Conservation (phyloP, 1,140 invertebrate genomes). For the Tyrophagus putrescentiae region DNA sequence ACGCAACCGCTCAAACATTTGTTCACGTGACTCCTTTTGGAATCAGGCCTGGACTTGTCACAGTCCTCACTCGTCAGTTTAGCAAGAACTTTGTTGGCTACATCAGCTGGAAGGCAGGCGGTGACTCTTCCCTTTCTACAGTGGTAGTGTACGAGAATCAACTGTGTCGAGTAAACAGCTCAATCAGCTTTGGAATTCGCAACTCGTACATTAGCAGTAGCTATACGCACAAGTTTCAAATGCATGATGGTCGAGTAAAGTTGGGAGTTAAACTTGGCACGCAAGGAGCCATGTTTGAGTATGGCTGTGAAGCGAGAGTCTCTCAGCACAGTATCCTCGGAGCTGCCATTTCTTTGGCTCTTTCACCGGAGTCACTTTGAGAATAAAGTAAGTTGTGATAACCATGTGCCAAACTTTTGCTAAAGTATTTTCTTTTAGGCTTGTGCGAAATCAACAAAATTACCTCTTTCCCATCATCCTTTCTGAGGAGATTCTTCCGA, state of each 20-base stretch:
- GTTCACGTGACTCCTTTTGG: slow-evolving; percentile 17
- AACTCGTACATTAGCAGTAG: slow-evolving; percentile 58
- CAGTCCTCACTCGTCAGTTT: slow-evolving; percentile 45
- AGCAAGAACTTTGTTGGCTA: slow-evolving; percentile 71
- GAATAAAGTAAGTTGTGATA: slow-evolving; percentile 53
- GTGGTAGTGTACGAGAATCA: slow-evolving; percentile 57
- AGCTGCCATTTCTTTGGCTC: slow-evolving; percentile 65
- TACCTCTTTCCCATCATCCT: slow-evolving; percentile 78
- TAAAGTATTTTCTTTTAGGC: slow-evolving; percentile 38
- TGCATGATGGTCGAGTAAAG: slow-evolving; percentile 53
- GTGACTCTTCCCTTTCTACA: slow-evolving; percentile 56
- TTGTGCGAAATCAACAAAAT: slow-evolving; percentile 67
- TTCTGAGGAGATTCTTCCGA: slow-evolving; percentile 71
- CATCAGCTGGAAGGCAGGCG: slow-evolving; percentile 59
- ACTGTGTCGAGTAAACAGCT: slow-evolving; percentile 44
- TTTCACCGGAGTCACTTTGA: slow-evolving; percentile 69
- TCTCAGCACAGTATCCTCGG: slow-evolving; percentile 74
- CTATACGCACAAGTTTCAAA: slow-evolving; percentile 53
- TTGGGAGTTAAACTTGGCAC: slow-evolving; percentile 70
- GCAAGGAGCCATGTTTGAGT: slow-evolving; percentile 68
- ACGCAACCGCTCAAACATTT: neutral
- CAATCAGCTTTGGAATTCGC: slow-evolving; percentile 61
- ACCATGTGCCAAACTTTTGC: neutral
- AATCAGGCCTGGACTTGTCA: slow-evolving; percentile 12
- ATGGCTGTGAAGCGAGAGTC: slow-evolving; percentile 79